Percentiles rank a stretch among this genome's conserved stretches.
These are phyloP conservation scores for Propithecus coquereli DNA, from an alignment of 2,113 vertebrate species.

Conservation along the genomic window DNA sequence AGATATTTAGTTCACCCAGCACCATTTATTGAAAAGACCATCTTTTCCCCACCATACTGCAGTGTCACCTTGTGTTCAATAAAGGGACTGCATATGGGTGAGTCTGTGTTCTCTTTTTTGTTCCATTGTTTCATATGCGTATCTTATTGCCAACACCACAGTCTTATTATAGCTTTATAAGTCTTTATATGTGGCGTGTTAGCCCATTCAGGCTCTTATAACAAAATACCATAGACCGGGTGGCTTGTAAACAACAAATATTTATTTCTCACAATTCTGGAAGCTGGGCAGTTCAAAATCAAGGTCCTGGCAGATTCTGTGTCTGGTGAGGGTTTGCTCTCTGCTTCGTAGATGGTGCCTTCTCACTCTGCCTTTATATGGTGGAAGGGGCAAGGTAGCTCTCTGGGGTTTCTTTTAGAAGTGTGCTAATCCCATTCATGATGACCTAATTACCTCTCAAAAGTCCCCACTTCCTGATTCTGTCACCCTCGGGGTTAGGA, in stretches of 20 bases:
- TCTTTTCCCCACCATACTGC: not conserved
- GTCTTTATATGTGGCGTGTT: not conserved
- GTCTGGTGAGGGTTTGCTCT: not conserved
- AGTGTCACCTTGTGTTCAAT: not conserved
- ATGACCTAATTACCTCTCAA: not conserved
- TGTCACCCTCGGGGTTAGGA: not conserved
- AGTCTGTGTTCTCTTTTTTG: not conserved
- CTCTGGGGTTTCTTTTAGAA: not conserved
- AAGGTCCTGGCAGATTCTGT: not conserved
- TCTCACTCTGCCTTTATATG: not conserved
- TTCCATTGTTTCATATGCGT: not conserved
- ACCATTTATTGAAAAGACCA: not conserved
- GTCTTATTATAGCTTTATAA: not conserved
- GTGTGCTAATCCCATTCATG: not conserved
- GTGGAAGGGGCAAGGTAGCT: not conserved
- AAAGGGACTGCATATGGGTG: not conserved
- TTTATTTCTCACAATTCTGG: not conserved
- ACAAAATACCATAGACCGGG: not conserved
- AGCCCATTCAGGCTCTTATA: not conserved
- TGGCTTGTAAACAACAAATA: not conserved
- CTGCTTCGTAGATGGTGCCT: not conserved
- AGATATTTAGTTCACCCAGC: not conserved
- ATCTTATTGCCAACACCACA: not conserved
- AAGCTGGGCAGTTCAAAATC: not conserved
- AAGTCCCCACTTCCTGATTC: too few relatives aligned